phyloP scores from a whole-genome alignment of 2,797 vertebrate genomes.

The Anniella stebbinsi region DNA sequence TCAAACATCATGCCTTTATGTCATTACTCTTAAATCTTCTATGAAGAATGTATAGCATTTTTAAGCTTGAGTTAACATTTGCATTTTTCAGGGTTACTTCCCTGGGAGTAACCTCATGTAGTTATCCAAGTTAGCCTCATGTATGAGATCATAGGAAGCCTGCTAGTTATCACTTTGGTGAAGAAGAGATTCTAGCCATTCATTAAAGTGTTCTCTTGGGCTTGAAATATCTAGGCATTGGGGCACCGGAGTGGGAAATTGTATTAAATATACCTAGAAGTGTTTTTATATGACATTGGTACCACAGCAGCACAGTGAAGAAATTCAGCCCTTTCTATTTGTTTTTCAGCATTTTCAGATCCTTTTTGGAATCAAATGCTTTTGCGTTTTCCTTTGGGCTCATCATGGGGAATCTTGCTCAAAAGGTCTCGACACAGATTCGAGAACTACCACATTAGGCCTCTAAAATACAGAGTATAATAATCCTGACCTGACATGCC shows the following conservation, averaged over 20 bases:
- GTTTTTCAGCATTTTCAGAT: not conserved
- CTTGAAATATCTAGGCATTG: constrained; percentile 44
- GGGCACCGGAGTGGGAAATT: constrained; percentile 31
- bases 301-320: constrained; percentile 36
- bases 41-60: constrained; percentile 35
- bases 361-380: not conserved
- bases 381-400: constrained; percentile 20
- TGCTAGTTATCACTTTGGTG: constrained; percentile 63
- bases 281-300: constrained; percentile 16
- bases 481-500: constrained; percentile 23
- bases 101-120: constrained; percentile 50
- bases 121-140: constrained; percentile 56
- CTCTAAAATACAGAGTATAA: constrained; percentile 22
- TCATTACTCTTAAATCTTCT: constrained; percentile 69
- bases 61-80: constrained; percentile 62
- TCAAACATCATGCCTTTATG: constrained; percentile 42
- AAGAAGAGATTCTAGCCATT: constrained; percentile 39
- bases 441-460: not conserved
- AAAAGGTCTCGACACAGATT: constrained; percentile 14
- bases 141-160: constrained; percentile 68
- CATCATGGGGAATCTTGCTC: not conserved
- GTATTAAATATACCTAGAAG: constrained; percentile 34
- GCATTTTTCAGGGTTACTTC: constrained; percentile 50
- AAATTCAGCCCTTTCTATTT: constrained; percentile 1
- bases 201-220: constrained; percentile 49